Percentiles rank a stretch among this genome's conserved stretches.
These are phyloP conservation scores for Cantharis nigra DNA, from an alignment of 2,888 invertebrate genomes.

Conservation along the genomic window DNA sequence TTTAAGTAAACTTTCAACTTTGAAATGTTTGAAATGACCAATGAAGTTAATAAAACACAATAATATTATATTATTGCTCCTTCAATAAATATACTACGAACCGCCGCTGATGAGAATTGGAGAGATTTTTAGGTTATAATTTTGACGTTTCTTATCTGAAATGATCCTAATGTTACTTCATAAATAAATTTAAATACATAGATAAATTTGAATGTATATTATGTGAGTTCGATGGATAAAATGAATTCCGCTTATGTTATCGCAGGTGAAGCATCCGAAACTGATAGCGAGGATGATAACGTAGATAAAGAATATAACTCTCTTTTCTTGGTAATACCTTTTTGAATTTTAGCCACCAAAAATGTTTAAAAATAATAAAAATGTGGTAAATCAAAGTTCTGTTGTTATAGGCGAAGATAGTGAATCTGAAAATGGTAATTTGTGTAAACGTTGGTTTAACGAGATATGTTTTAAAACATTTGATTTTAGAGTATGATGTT, in stretches of 20 bases:
- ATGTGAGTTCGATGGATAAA: background rate
- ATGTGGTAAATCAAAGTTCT: background rate
- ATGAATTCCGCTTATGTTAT: constrained; percentile 42
- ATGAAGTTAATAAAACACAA: no score
- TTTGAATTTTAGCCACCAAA: background rate
- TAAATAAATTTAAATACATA: background rate
- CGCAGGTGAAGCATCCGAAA: constrained; percentile 54
- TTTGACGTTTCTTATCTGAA: background rate
- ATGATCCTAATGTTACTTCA: no score
- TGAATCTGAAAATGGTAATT: background rate
- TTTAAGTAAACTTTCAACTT: no score
- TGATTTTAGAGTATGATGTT: constrained; percentile 38
- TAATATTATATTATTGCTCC: no score
- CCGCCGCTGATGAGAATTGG: background rate
- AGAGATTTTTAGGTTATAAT: background rate
- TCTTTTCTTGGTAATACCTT: background rate
- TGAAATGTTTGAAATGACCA: no score
- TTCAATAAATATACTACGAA: background rate
- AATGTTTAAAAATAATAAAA: background rate
- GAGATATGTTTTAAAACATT: background rate
- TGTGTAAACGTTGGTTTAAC: background rate
- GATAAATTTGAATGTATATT: background rate
- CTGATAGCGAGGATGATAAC: constrained; percentile 52
- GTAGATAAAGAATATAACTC: background rate
- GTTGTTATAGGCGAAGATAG: background rate